Percentiles rank a stretch among this genome's conserved stretches.
Conservation (phyloP, 2,113 vertebrate genomes). For the Terrapene triunguis region DNA sequence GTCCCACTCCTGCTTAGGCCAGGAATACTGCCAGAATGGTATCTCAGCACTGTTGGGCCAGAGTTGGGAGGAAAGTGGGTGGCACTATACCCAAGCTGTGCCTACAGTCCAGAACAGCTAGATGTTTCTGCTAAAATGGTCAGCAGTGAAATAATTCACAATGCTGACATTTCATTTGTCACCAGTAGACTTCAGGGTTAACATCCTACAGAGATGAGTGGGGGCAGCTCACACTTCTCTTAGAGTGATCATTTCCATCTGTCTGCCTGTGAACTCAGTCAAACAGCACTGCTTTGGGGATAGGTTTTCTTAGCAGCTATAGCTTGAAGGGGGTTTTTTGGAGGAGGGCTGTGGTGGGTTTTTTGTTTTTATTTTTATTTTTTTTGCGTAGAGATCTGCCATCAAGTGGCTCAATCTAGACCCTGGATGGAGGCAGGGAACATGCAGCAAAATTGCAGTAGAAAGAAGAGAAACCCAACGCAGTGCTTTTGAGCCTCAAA, state of each 20-base stretch:
- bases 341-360: not conserved
- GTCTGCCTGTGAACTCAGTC: not conserved
- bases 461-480: fast-evolving
- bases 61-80: not conserved
- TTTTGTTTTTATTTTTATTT: not conserved
- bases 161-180: slow-evolving; percentile 43
- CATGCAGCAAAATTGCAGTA: fast-evolving
- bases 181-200: slow-evolving; percentile 17
- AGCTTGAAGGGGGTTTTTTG: not conserved
- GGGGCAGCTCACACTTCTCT: not conserved
- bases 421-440: not conserved
- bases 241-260: not conserved
- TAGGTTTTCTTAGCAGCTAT: not conserved
- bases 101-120: slow-evolving; percentile 14
- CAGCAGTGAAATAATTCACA: slow-evolving; percentile 25
- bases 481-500: not conserved
- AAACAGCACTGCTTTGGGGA: not conserved
- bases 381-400: not conserved
- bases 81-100: slow-evolving; percentile 10
- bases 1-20: not conserved
- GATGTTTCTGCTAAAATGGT: slow-evolving; percentile 10
- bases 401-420: not conserved
- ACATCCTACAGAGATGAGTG: not conserved
- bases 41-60: not conserved
- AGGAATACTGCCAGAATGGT: not conserved